Evolutionary conservation across 2,888 invertebrate genomes (phyloP).

Genomic region (Nemotelus pantherinus): DNA sequence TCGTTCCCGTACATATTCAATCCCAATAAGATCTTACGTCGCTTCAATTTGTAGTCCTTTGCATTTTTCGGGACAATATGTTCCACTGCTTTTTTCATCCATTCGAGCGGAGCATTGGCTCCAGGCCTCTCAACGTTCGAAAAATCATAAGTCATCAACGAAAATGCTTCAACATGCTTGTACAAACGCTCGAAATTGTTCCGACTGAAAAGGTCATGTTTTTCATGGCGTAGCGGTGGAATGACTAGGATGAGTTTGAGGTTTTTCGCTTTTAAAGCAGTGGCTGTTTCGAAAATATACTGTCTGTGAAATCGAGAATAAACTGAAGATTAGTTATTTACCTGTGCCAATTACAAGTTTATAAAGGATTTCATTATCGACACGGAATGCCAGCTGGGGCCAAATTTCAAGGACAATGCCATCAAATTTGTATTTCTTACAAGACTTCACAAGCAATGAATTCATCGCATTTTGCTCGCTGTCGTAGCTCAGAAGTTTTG

Average conservation of each 20-base stretch:
- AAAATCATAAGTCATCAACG: constrained; percentile 97
- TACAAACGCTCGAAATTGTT: constrained; percentile 82
- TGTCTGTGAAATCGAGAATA: not conserved
- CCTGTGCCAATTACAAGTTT: constrained; percentile 74
- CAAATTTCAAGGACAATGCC: constrained; percentile 93
- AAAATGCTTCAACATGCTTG: constrained; percentile 83
- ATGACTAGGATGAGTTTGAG: constrained; percentile 79
- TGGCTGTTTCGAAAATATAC: constrained; percentile 64
- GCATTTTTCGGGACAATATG: constrained; percentile 73
- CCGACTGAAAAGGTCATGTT: constrained; percentile 74
- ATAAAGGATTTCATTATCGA: constrained; percentile 68
- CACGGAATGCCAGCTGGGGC: constrained; percentile 80
- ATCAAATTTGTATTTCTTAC: constrained; percentile 82
- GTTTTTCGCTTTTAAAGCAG: constrained; percentile 68
- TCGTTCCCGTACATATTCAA: constrained; percentile 95
- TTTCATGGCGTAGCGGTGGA: constrained; percentile 73
- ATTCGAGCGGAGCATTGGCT: constrained; percentile 87
- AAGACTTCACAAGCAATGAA: constrained; percentile 73
- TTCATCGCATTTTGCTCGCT: constrained; percentile 75
- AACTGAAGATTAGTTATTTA: constrained; percentile 55
- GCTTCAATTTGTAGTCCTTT: constrained; percentile 65
- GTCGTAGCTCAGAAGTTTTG: constrained; percentile 74
- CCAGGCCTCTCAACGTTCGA: constrained; percentile 85
- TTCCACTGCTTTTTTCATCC: constrained; percentile 82
- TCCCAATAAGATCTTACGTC: constrained; percentile 85